Conservation (phyloP, 2,113 vertebrate species). For the Myiopsitta monachus region DNA sequence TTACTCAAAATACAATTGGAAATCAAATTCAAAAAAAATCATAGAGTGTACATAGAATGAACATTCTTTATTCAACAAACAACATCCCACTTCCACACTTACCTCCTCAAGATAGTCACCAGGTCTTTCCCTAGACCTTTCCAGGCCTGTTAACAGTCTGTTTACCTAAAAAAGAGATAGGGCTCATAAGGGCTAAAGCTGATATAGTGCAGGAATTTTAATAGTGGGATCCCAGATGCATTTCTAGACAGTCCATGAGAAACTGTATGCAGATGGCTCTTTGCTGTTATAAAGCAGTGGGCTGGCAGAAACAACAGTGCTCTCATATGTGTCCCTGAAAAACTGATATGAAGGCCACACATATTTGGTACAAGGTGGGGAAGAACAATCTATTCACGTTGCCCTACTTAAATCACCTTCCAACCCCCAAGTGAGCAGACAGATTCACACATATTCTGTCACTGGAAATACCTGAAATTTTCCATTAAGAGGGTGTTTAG, state of each 20-base stretch:
- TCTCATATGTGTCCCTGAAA: not conserved
- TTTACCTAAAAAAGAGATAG: not conserved
- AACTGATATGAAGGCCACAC: not conserved
- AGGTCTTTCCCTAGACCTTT: not conserved
- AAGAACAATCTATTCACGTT: not conserved
- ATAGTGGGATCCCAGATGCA: not conserved
- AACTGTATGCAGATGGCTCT: not conserved
- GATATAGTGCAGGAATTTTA: not conserved
- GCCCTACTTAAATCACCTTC: not conserved
- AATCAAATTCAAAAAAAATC: not conserved
- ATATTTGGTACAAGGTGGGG: not conserved
- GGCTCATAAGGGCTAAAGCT: not conserved
- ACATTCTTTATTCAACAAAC: not conserved
- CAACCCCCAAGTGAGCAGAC: not conserved
- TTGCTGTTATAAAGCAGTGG: accelerated
- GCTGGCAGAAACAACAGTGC: not conserved
- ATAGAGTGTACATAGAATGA: not conserved
- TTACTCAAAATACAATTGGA: not conserved
- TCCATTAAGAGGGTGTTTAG: not conserved
- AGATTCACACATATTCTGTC: not conserved
- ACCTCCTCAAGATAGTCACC: not conserved
- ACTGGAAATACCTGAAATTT: not conserved
- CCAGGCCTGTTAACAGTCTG: not conserved
- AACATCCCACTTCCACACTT: not conserved
- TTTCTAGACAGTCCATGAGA: not conserved